These are phyloP conservation scores for Paracyclopina nana DNA, from an alignment of 1,140 invertebrate species.

Conservation along the genomic window DNA sequence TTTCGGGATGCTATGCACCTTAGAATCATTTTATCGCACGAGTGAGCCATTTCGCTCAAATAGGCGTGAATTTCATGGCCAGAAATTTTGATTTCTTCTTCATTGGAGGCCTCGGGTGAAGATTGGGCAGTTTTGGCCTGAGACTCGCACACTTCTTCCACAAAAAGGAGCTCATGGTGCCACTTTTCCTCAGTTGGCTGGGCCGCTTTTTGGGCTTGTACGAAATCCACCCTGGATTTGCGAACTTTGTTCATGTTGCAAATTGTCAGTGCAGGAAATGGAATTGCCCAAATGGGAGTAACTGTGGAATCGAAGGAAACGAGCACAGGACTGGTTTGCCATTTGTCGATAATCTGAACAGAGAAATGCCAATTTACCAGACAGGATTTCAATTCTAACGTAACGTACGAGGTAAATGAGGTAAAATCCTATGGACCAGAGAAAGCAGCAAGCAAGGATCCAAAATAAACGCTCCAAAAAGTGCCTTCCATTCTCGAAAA, in stretches of 20 bases:
- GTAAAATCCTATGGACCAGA: background rate
- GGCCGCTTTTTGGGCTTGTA: background rate
- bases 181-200: background rate
- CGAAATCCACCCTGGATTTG: no score
- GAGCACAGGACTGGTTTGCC: constrained; percentile 5
- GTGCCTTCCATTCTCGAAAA: background rate
- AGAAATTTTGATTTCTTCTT: background rate
- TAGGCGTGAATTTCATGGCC: background rate
- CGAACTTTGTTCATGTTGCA: constrained; percentile 13
- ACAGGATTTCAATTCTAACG: no score
- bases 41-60: background rate
- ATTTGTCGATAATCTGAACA: background rate
- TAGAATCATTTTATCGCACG: background rate
- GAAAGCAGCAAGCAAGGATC: background rate
- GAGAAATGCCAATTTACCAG: no score
- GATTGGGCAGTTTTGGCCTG: background rate
- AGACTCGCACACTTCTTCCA: background rate
- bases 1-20: no score
- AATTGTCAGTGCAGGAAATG: constrained; percentile 12
- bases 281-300: constrained; percentile 5
- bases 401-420: background rate
- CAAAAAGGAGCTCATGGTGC: background rate
- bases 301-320: background rate
- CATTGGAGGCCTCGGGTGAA: background rate
- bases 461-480: background rate